Conservation (phyloP, 2,888 invertebrate species). For the Apamea monoglypha region DNA sequence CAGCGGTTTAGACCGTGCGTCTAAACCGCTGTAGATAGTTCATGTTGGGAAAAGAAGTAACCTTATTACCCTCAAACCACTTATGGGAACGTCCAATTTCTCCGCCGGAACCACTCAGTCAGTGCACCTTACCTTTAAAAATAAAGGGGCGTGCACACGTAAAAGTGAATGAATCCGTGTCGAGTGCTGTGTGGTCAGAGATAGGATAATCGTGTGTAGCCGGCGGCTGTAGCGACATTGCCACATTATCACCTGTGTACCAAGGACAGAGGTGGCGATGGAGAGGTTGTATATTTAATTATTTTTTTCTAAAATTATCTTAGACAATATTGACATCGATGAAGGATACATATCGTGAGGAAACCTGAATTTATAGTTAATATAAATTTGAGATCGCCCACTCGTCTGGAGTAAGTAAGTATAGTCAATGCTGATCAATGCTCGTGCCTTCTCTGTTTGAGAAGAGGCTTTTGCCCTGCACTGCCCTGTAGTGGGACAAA, state of each 20-base stretch:
- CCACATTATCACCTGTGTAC: constrained; percentile 84
- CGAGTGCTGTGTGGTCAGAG: constrained; percentile 59
- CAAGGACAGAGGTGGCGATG: constrained; percentile 59
- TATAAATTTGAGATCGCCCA: not conserved
- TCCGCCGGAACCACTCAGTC: constrained; percentile 19
- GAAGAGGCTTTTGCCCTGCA: too few species aligned
- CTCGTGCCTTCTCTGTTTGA: not conserved
- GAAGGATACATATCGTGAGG: not conserved
- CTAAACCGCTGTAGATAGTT: too few species aligned
- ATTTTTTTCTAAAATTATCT: not conserved
- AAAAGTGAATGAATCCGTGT: constrained; percentile 57
- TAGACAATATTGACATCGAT: not conserved
- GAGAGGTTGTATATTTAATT: constrained; percentile 14
- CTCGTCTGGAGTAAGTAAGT: too few species aligned
- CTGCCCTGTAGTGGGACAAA: not conserved
- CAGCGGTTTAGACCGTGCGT: not conserved
- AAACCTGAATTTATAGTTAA: not conserved
- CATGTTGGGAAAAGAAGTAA: not conserved
- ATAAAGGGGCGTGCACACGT: constrained; percentile 39
- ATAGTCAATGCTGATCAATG: not conserved
- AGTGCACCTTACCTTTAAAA: constrained; percentile 13
- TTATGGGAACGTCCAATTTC: constrained; percentile 4
- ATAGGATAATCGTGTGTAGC: constrained; percentile 75
- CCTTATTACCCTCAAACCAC: not conserved
- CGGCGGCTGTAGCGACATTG: constrained; percentile 78